Evolutionary conservation across 2,888 invertebrate genomes (phyloP), one percentile per base, ranked within the genome.

Genomic region (Oeneis ivallda): DNA sequence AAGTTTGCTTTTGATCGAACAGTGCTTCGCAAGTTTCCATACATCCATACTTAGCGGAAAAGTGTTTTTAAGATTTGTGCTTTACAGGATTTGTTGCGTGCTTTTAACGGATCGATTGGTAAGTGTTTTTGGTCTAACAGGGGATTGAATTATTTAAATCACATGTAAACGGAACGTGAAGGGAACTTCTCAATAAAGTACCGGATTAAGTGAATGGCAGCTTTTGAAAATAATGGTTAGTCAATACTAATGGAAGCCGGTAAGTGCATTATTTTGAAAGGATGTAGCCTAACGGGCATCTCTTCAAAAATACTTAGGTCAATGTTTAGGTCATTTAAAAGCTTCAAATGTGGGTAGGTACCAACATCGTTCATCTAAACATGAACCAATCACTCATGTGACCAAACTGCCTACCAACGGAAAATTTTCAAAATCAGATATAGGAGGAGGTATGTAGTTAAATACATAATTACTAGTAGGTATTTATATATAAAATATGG

Each of bases 21-120:
- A 81, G 85, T 87, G 87, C 80, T 47, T 53, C 4, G 9, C 78
- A 83, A 84, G 83, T 85, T 84, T 71, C 76, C 74, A 70, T 74
- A 26, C 26, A 84, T 71, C 76, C 74, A 70, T 74, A 26, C 26
- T 26, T 26, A 67, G 67, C 71, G 65, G 73, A 74, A 71, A 74
- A 80, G 81, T 81, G 71, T 77, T 78, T 73, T 77, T 77, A 77
- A 78, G 75, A 79, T 78, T 81, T 76, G 81, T 81, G 74, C 75
- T 80, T 80, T 85, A 81, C 83, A 85, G 87, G 83, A 87, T 87
- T 62, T 87, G 78, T 82, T 82, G 80, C 82, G 78, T 80, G 82
- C 69, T 62, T 66, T 68, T 67, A 70, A 71, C 73, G 74, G 71
- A 76, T 73, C 71, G 64, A 70, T 69, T 60, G 75, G 75, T 75